Conservation (phyloP, 1,140 invertebrate species). For the Asbolus verrucosus region DNA sequence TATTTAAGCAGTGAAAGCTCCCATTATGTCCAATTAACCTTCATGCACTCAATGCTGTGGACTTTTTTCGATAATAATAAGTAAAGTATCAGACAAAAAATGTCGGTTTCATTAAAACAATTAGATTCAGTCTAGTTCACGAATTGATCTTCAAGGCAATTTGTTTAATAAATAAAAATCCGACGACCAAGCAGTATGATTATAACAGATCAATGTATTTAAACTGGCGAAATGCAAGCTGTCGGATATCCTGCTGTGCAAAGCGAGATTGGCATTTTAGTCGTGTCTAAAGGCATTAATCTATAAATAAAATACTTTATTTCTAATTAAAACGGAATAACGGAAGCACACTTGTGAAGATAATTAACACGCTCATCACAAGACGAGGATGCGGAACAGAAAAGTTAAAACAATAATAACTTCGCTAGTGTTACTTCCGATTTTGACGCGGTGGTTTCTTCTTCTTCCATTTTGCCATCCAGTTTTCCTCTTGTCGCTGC, state of each 20-base stretch:
- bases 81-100: conserved; percentile 20
- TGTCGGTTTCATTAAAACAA: conserved; percentile 32
- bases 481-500: too few species aligned
- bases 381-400: conserved; percentile 14
- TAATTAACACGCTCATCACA: conserved; percentile 17
- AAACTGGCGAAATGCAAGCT: too few species aligned
- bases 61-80: too few species aligned
- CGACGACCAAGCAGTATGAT: too few species aligned
- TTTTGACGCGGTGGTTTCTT: too few species aligned
- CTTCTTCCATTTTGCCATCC: too few species aligned
- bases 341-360: conserved; percentile 15
- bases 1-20: conserved; percentile 1
- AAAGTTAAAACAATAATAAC: too few species aligned
- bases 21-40: conserved; percentile 36
- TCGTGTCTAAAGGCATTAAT: background rate
- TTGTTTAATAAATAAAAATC: too few species aligned
- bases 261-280: too few species aligned
- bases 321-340: conserved; percentile 9
- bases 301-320: conserved; percentile 9
- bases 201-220: conserved; percentile 8
- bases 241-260: conserved; percentile 11
- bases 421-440: conserved; percentile 6
- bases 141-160: conserved; percentile 19
- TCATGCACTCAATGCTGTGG: conserved; percentile 16
- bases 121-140: conserved; percentile 32